phyloP scores from a whole-genome alignment of 2,797 vertebrate genomes.

The Pseudochirops cupreus region DNA sequence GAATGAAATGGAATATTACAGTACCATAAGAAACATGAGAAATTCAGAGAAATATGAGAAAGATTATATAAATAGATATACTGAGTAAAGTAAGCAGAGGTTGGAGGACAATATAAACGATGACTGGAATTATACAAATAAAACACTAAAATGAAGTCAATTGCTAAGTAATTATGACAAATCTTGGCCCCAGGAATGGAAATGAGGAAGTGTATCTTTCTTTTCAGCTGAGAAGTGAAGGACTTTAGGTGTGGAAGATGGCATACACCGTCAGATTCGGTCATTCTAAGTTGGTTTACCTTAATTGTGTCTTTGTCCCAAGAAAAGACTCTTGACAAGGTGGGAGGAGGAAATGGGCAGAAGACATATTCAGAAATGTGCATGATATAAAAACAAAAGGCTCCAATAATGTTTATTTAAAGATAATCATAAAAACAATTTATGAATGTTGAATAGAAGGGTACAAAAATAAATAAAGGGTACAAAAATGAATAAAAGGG shows the following conservation, averaged over 20 bases:
- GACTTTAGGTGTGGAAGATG: background rate
- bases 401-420: background rate
- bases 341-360: background rate
- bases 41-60: background rate
- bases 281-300: background rate
- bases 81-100: background rate
- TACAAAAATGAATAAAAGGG: background rate
- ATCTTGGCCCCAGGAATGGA: background rate
- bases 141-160: background rate
- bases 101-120: background rate
- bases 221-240: background rate
- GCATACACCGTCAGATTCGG: background rate
- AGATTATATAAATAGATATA: background rate
- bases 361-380: background rate
- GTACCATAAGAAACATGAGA: background rate
- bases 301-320: background rate
- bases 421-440: background rate
- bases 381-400: background rate
- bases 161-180: background rate
- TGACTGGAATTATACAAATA: background rate
- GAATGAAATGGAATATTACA: background rate
- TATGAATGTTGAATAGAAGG: background rate
- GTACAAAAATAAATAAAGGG: background rate
- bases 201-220: background rate
- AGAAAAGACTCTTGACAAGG: background rate